phyloP scores from a whole-genome alignment of 1,140 invertebrate species.

The Brachionus rotundiformis region DNA sequence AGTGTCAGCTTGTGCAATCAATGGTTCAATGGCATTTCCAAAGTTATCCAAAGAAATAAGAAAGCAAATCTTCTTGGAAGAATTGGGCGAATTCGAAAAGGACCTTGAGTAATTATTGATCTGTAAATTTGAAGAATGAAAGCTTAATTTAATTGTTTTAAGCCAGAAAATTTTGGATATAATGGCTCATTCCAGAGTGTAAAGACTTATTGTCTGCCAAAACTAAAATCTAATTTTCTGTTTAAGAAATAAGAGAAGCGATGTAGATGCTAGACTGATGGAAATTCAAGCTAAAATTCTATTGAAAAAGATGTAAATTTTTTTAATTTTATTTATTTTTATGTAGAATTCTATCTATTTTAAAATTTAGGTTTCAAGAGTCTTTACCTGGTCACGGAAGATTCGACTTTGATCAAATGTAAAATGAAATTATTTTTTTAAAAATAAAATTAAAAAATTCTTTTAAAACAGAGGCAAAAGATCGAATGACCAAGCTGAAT shows the following conservation, averaged over 20 bases:
- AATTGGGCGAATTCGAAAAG: background rate
- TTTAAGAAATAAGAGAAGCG: background rate
- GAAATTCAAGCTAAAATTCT: constrained; percentile 18
- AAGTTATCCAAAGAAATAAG: background rate
- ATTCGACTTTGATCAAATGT: constrained; percentile 23
- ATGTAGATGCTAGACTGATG: constrained; percentile 26
- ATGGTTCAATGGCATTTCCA: background rate
- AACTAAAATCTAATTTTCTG: background rate
- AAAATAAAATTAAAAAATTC: too few species aligned
- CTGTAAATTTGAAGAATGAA: background rate
- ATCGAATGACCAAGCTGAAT: background rate
- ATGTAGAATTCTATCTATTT: too few species aligned
- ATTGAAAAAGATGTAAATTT: background rate
- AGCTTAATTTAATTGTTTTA: background rate
- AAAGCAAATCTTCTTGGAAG: constrained; percentile 22
- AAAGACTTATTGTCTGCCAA: background rate
- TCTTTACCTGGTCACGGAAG: constrained; percentile 7
- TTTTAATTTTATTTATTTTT: too few species aligned
- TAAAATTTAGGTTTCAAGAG: constrained; percentile 10
- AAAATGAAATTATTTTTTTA: background rate
- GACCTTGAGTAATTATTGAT: constrained; percentile 25
- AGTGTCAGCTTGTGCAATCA: background rate
- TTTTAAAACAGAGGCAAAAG: constrained; percentile 6
- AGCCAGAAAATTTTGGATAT: constrained; percentile 2
- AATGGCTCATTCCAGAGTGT: background rate